Base-by-base conservation (phyloP, 2,888 invertebrate species). In the Noctua comes region DNA sequence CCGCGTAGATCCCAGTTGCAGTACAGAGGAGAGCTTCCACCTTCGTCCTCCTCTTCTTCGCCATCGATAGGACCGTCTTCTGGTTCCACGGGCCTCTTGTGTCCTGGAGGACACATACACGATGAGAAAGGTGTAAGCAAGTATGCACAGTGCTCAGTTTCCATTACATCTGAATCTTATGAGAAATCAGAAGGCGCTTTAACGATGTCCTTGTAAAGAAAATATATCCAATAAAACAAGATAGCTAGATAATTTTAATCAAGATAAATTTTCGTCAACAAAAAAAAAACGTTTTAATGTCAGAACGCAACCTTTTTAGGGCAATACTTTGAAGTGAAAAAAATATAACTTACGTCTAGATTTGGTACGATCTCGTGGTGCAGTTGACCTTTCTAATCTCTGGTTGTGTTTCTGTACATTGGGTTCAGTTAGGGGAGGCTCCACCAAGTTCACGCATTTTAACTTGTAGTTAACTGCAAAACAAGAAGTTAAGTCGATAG, bases 1-100 rank as follows among this genome's bases (percentile, higher is more conserved):
- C 97, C 97, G 82, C 97, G 97, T 86, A 97, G 94, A 91, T 98
- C 98, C 98, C 98, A 98, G 93, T 98, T 98, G 88, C 98, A 98
- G 92, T 98, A 98, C 48, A 98, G 93, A 0, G 98, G 98, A 1
- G 97, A 97, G 27, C 97, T 97, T 66, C 97, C 97, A 1, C 97
- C 97, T 76, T 97, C 97, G 36, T 97, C 97, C 46, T 97, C 97
- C 66, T 97, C 97, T 54, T 97, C 97, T 16, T 94, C 95, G 1
- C 92, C 95, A n/a, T 94, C 95, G 68, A 91, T 73, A 3, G 90
- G 90, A 4, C 89, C 88, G 31, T 94, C 94, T 36, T 95, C 95
- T 21, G 92, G 48, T 46, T 95, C 96, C 40, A 92, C 92, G 0
- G 95, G 93, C 75, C 94, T 91, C 85, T 95, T 96, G 88, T 96